Evolutionary conservation across 2,797 vertebrate species (phyloP), one percentile per base, ranked within the genome.

Genomic region (Gouania willdenowi): DNA sequence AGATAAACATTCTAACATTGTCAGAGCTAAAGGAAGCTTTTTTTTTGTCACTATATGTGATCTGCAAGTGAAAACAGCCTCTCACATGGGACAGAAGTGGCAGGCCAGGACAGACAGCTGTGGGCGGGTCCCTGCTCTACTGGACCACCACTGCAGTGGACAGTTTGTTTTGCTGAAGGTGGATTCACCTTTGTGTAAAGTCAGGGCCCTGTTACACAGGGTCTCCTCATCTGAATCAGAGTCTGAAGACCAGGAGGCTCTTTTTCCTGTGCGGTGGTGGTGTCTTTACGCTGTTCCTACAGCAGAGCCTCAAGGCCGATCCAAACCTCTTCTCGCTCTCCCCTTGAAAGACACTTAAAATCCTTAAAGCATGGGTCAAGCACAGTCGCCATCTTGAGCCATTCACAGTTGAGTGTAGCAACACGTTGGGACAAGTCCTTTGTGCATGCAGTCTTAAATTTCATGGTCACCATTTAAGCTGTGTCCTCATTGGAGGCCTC

Each of bases 191-290:
- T 5, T 41, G 20, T n/a, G n/a, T n/a, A n/a, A n/a, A n/a, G n/a
- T n/a, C n/a, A n/a, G n/a, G n/a, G n/a, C n/a, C n/a, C n/a, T 52
- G 45, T 17, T 38, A 8, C 15, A 11, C 16, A 8, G 1, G 5
- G 4, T 19, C 4, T 33, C 24, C 9, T 28, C 43, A 8, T 46
- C 26, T 31, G 45, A 55, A 5, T 33, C 20, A n/a, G 25, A 24
- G 12, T 38, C 21, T 26, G 36, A 55, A 10, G 1, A 41, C n/a
- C n/a, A n/a, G n/a, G n/a, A n/a, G 12, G 27, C 32, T 25, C 16
- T 15, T 52, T 14, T 37, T 41, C 20, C 38, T 47, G 26, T 26
- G 6, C 53, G 47, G n/a, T n/a, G n/a, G n/a, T n/a, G n/a, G n/a
- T n/a, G n/a, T n/a, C n/a, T n/a, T n/a, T n/a, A n/a, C n/a, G n/a